Evolutionary conservation across 2,888 invertebrate species (phyloP).

Genomic region (Nudaria mundana): DNA sequence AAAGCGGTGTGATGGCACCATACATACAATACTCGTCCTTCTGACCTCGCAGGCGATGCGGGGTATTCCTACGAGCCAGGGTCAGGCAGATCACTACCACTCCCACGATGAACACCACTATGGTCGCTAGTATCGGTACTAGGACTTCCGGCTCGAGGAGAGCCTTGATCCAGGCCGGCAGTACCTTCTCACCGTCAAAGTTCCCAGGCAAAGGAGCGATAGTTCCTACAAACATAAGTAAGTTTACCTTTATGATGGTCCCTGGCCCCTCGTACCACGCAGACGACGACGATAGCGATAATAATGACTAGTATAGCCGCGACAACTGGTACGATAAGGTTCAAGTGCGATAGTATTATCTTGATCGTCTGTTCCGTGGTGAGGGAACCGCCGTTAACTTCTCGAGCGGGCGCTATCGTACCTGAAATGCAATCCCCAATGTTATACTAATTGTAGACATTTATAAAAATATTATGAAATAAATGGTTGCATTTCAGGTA

Average conservation of each 20-base stretch:
- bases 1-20: slow-evolving; percentile 73
- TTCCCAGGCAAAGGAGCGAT: slow-evolving; percentile 89
- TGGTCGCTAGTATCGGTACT: slow-evolving; percentile 93
- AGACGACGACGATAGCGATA: slow-evolving; percentile 95
- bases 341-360: slow-evolving; percentile 93
- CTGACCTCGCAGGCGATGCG: slow-evolving; percentile 90
- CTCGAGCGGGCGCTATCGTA: slow-evolving; percentile 94
- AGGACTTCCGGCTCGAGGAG: slow-evolving; percentile 95
- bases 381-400: slow-evolving; percentile 84
- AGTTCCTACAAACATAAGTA: slow-evolving; percentile 82
- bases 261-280: slow-evolving; percentile 93
- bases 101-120: slow-evolving; percentile 94
- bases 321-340: slow-evolving; percentile 96
- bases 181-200: slow-evolving; percentile 73
- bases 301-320: slow-evolving; percentile 95
- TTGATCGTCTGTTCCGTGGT: slow-evolving; percentile 92
- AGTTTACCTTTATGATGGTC: slow-evolving; percentile 90
- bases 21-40: slow-evolving; percentile 89
- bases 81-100: slow-evolving; percentile 95
- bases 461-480: slow-evolving; percentile 6
- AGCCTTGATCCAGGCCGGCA: slow-evolving; percentile 89
- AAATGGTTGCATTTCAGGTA: slow-evolving; percentile 78
- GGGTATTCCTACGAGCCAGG: slow-evolving; percentile 90
- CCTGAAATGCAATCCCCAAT: slow-evolving; percentile 87
- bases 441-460: slow-evolving; percentile 13